Evolutionary conservation across 1,140 invertebrate genomes (phyloP).

Genomic region (honey bee (Apis mellifera)): DNA sequence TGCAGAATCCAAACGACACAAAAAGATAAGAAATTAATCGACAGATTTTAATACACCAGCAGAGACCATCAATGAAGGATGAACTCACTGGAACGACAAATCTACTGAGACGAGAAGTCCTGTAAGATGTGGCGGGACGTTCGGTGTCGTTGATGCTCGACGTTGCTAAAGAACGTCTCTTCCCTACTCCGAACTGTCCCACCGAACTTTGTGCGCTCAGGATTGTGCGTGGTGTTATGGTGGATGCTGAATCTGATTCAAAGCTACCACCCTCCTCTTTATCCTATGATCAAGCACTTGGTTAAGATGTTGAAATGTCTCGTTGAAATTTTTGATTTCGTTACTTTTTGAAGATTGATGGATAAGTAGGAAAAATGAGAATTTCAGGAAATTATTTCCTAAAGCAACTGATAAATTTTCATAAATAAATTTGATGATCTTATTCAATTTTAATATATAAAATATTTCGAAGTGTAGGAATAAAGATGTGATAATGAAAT

Average conservation of each 20-base stretch:
- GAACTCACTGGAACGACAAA: conserved; percentile 77
- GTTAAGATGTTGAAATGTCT: conserved; percentile 30
- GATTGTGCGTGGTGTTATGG: conserved; percentile 85
- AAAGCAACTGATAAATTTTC: no score
- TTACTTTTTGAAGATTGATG: no score
- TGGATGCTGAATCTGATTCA: conserved; percentile 88
- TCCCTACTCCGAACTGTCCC: conserved; percentile 72
- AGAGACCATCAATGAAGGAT: conserved; percentile 57
- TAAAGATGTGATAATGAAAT: no score
- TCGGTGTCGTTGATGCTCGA: conserved; percentile 80
- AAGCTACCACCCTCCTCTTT: conserved; percentile 86
- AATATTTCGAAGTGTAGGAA: no score
- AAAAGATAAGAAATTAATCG: conserved; percentile 29
- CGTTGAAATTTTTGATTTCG: neutral
- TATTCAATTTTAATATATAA: no score
- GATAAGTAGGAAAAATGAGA: no score
- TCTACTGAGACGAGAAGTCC: conserved; percentile 77
- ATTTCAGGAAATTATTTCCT: no score
- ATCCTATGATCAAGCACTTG: conserved; percentile 78
- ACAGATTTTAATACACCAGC: conserved; percentile 26
- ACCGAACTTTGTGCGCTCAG: conserved; percentile 83
- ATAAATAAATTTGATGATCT: no score
- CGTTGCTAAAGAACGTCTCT: conserved; percentile 68
- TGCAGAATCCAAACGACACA: conserved; percentile 44
- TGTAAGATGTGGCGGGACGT: conserved; percentile 80